Conservation (phyloP, 64 coral and sea anemone species). For the Exaiptasia diaphana region DNA sequence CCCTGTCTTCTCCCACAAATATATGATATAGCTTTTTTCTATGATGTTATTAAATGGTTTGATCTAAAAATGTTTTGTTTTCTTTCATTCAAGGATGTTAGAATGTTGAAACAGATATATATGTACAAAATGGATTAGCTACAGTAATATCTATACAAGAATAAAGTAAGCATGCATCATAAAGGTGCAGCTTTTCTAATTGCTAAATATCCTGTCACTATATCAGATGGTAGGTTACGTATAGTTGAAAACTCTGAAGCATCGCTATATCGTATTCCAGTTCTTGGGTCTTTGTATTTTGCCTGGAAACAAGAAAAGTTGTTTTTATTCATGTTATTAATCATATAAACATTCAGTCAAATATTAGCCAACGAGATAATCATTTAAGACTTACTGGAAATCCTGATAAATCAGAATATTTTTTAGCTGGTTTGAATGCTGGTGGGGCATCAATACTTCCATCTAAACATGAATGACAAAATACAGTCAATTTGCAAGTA, state of each 20-base stretch:
- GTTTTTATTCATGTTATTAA: neutral
- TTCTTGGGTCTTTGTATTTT: conserved; percentile 97
- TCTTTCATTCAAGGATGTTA: no score
- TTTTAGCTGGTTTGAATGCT: conserved; percentile 96
- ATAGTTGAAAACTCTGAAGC: conserved; percentile 84
- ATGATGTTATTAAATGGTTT: no score
- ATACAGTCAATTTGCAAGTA: neutral
- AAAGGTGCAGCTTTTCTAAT: conserved; percentile 87
- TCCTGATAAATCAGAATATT: conserved; percentile 93
- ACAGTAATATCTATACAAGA: no score
- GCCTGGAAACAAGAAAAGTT: conserved; percentile 55
- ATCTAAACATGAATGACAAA: conserved; percentile 55
- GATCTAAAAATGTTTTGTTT: no score
- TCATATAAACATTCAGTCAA: neutral
- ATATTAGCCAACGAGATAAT: neutral
- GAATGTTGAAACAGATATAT: no score
- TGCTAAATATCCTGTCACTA: conserved; percentile 85
- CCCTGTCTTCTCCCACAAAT: no score
- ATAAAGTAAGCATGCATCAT: neutral
- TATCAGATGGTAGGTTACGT: conserved; percentile 85
- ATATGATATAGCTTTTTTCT: no score
- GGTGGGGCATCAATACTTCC: conserved; percentile 92
- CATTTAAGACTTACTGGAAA: conserved; percentile 67
- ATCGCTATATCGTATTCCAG: conserved; percentile 82
- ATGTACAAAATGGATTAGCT: no score